Base-by-base conservation (phyloP, 1,140 invertebrate species). In the Calycopis cecrops region DNA sequence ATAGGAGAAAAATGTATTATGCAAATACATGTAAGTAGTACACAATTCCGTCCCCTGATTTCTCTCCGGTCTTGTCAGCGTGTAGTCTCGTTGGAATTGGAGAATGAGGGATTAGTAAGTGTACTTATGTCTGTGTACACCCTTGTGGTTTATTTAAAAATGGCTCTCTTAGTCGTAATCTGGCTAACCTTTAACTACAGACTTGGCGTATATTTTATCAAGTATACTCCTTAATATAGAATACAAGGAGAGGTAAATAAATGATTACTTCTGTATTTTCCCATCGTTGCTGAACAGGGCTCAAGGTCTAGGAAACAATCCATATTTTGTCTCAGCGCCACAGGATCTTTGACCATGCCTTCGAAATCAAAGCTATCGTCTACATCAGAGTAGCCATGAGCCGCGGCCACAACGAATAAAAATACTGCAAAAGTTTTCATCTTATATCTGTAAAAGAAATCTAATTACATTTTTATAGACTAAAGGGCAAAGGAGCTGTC, bases 211-310 rank as follows among this genome's bases (percentile, higher is more conserved):
- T 16, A 40, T 11, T 40, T 40, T 40, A 40, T 11, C 8, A 12
- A 3, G 6, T 12, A 7, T 6, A 40, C n/a, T 40, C 10, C 12
- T n/a, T 10, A 37, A 37, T 11, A 12, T 1, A 14, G 11, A 3
- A n/a, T 7, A 48, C 8, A 3, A 17, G 3, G 12, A 14, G 16
- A 18, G 9, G 17, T 10, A n/a, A 33, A 33, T 11, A n/a, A 48
- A 35, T 33, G 14, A 21, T 34, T 35, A 49, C 48, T 34, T 49
- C 34, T 49, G 14, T 34, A 34, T 11, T 34, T 16, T 12, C 10
- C 48, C 48, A 49, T 49, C 10, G n/a, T 16, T 4, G 21, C 10
- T 6, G 48, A 34, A 33, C 48, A 49, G 28, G 21, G 48, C n/a
- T 35, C 48, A 9, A 34, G 6, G 11, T 49, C 48, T 3, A 49